Evolutionary conservation across 1,140 invertebrate genomes (phyloP).

Genomic region (Tribolium castaneum): DNA sequence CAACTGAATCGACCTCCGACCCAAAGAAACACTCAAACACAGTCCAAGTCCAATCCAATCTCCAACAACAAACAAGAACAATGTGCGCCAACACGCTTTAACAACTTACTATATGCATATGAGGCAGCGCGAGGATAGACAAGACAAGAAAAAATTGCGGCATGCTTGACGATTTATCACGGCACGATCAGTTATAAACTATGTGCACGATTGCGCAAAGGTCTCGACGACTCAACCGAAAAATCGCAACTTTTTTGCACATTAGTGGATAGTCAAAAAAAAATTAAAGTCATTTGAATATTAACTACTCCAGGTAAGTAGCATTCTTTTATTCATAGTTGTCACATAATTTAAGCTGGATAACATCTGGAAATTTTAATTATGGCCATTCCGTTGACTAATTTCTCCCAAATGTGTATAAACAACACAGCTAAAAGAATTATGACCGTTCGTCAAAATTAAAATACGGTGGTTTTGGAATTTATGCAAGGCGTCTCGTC

Average conservation of each 20-base stretch:
- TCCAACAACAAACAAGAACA: slow-evolving; percentile 40
- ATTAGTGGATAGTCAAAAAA: background rate
- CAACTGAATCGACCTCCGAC: slow-evolving; percentile 37
- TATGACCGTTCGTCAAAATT: background rate
- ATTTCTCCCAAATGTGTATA: background rate
- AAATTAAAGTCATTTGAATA: background rate
- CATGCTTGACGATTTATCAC: slow-evolving; percentile 38
- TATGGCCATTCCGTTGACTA: background rate
- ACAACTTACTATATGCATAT: slow-evolving; percentile 42
- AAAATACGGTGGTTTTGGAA: background rate
- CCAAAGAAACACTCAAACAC: slow-evolving; percentile 39
- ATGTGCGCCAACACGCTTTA: slow-evolving; percentile 35
- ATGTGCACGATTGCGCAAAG: slow-evolving; percentile 34
- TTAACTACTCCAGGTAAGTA: background rate
- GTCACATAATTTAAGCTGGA: background rate
- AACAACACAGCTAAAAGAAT: background rate
- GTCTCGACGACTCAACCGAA: background rate
- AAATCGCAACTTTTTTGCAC: background rate
- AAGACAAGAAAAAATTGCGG: slow-evolving; percentile 36
- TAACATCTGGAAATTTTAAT: background rate
- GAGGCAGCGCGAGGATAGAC: slow-evolving; percentile 39
- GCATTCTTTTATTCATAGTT: background rate
- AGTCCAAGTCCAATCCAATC: slow-evolving; percentile 39
- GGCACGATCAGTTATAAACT: slow-evolving; percentile 32
- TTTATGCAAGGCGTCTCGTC: background rate